Evolutionary conservation across 1,140 invertebrate species (phyloP), one percentile per base, ranked within the genome.

Genomic region (Phthorimaea operculella): DNA sequence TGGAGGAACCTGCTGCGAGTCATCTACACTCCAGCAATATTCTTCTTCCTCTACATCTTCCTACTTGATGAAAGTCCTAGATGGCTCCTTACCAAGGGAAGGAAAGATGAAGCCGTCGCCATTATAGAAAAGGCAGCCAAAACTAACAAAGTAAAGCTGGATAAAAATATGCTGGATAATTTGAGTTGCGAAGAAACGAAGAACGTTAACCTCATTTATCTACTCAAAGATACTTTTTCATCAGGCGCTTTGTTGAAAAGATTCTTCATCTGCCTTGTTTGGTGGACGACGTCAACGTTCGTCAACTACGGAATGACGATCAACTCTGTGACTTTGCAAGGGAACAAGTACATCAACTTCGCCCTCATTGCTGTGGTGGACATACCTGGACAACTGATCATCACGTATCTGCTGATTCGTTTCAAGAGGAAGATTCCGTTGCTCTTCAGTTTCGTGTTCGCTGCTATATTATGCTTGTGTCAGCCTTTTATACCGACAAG

Each of bases 271-370:
- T 90, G 91, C 55, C 88, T 88, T 11, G 87, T 91, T 58, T 92
- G 88, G 83, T 94, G 90, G 92, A 86, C 88, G 1, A 90, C 90
- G 0, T 90, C 88, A 52, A 89, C 90, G 0, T 90, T 94, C 60
- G 89, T 94, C 0, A 94, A 93, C 66, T 95, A 94, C 68, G 94
- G 93, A 0, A 66, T 96, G 18, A 90, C 91, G 1, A 87, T 95
- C 8, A 94, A 94, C 67, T 90, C 93, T 0, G 92, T 93, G 3
- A 88, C 91, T 8, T 84, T 96, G 33, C 88, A 88, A 56, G 93
- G 92, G 4, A 90, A 85, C 36, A 84, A 88, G 62, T 93, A 93
- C 72, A 65, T 90, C 12, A 92, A 92, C 69, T 93, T 91, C 64
- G 89, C 89, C 1, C 76, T 90, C 11, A 88, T 90, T 1, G 79